Evolutionary conservation across 2,113 vertebrate species (phyloP).

Genomic region (Carassius carassius): DNA sequence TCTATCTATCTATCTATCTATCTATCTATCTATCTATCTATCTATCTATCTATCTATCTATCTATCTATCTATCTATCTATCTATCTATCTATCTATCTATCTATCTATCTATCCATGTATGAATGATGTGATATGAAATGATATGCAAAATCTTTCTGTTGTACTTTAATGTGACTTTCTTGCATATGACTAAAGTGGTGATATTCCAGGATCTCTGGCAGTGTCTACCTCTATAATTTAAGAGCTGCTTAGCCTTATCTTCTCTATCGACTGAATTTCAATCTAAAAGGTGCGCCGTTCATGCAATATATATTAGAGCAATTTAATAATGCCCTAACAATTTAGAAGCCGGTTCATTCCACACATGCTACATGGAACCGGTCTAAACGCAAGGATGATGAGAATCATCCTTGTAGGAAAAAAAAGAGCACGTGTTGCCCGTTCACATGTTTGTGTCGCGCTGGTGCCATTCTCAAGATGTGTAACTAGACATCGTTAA

Average conservation of each 20-base stretch:
- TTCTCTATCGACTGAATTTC: neutral
- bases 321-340: neutral
- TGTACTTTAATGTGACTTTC: neutral
- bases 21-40: no score
- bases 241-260: neutral
- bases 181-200: neutral
- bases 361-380: neutral
- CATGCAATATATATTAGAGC: conserved; percentile 8
- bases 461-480: conserved; percentile 8
- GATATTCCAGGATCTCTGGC: neutral
- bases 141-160: no score
- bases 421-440: neutral
- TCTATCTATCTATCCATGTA: neutral
- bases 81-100: no score
- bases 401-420: neutral
- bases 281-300: neutral
- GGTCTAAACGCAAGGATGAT: neutral
- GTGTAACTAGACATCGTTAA: neutral
- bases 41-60: no score
- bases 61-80: no score
- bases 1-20: no score
- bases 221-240: neutral
- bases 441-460: neutral
- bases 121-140: no score
- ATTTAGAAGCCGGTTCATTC: neutral